These are phyloP conservation scores for Lepidostoma basale DNA, from an alignment of 1,140 invertebrate genomes.

Conservation along the genomic window DNA sequence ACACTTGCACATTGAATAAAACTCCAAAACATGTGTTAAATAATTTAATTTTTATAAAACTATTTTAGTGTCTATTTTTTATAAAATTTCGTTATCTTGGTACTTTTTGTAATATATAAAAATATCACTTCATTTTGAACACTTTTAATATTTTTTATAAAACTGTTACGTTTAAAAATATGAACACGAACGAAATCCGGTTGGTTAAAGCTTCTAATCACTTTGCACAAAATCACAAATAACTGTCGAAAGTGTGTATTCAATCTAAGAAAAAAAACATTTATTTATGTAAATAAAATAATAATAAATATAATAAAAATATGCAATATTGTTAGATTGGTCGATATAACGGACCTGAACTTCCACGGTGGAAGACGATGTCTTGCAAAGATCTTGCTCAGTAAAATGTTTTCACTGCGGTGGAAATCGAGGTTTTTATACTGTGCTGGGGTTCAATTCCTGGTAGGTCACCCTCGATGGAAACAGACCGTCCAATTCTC, in stretches of 20 bases:
- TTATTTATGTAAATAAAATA: too few species aligned
- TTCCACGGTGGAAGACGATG: constrained; percentile 33
- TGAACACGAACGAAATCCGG: too few species aligned
- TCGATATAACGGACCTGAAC: not conserved
- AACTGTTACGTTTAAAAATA: too few species aligned
- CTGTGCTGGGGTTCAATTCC: constrained; percentile 43
- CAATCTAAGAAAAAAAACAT: not conserved
- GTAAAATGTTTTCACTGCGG: constrained; percentile 44
- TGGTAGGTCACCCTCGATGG: constrained; percentile 45
- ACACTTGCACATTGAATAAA: too few species aligned
- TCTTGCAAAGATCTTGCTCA: constrained; percentile 46
- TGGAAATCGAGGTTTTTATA: constrained; percentile 47
- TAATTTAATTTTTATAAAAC: too few species aligned
- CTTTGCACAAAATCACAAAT: not conserved
- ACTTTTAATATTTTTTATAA: too few species aligned
- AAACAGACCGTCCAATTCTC: constrained; percentile 40
- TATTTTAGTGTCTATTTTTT: too few species aligned
- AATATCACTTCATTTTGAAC: too few species aligned
- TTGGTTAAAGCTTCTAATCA: not conserved
- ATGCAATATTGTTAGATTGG: not conserved
- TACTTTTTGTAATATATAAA: too few species aligned
- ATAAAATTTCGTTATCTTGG: too few species aligned
- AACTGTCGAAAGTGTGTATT: not conserved
- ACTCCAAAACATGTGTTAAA: too few species aligned
- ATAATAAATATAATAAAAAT: not conserved